Conservation (phyloP, 2,113 vertebrate species). For the Eonycteris spelaea region DNA sequence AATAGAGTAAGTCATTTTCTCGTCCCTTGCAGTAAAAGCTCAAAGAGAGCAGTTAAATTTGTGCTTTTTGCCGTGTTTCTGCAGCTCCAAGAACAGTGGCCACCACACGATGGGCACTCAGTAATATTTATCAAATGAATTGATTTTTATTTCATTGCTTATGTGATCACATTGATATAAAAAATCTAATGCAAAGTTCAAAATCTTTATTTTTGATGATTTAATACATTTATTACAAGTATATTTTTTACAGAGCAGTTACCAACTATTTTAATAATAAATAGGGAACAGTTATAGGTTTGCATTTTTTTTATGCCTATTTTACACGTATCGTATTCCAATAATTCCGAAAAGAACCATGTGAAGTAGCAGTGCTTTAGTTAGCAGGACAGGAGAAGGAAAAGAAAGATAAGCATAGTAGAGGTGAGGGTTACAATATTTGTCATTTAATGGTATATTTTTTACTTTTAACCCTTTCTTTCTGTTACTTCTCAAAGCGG, state of each 20-base stretch:
- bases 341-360: slow-evolving; percentile 10
- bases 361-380: slow-evolving; percentile 55
- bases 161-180: background rate
- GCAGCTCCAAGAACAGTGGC: background rate
- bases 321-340: slow-evolving; percentile 1
- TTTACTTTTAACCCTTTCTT: slow-evolving; percentile 49
- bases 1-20: background rate
- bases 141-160: background rate
- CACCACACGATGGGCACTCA: background rate
- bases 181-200: background rate
- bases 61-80: background rate
- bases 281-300: background rate
- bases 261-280: slow-evolving; percentile 13
- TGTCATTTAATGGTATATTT: slow-evolving; percentile 5
- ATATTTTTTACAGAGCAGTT: slow-evolving; percentile 2
- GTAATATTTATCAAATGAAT: background rate
- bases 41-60: background rate
- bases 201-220: slow-evolving; percentile 35
- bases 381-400: background rate
- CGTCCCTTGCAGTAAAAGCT: background rate
- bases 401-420: slow-evolving; percentile 52
- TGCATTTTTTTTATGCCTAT: slow-evolving; percentile 46
- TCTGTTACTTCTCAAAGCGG: slow-evolving; percentile 12
- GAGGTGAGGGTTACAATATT: slow-evolving; percentile 38
- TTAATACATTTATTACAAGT: background rate